Evolutionary conservation across 2,797 vertebrate species (phyloP).

Genomic region (Myotis myotis): DNA sequence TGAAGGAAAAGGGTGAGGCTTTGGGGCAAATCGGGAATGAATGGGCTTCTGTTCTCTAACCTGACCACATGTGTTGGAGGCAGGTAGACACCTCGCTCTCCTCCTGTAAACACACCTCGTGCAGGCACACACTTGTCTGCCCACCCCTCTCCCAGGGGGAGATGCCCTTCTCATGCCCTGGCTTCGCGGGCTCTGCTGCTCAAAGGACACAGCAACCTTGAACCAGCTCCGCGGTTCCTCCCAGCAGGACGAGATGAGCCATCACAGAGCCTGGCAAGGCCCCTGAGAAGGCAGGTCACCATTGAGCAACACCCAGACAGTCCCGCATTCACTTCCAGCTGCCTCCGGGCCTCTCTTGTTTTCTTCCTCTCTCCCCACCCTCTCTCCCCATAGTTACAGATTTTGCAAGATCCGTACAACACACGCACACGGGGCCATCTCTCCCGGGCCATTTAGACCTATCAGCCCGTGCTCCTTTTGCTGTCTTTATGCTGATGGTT

Average conservation of each 20-base stretch:
- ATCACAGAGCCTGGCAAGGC: conserved; percentile 57
- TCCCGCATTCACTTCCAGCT: conserved; percentile 69
- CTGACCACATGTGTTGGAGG: conserved; percentile 68
- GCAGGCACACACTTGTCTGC: conserved; percentile 75
- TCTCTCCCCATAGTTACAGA: conserved; percentile 29
- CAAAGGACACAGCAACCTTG: conserved; percentile 48
- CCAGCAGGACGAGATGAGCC: conserved; percentile 57
- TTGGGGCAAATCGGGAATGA: conserved; percentile 63
- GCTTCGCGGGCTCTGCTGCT: background rate
- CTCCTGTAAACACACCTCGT: conserved; percentile 65
- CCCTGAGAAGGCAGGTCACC: conserved; percentile 68
- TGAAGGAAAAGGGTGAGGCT: conserved; percentile 50
- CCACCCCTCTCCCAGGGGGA: conserved; percentile 49
- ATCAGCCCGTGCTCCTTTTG: background rate
- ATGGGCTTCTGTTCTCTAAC: conserved; percentile 72
- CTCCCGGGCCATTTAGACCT: background rate
- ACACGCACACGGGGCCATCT: background rate
- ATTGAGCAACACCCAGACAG: conserved; percentile 62
- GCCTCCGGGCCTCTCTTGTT: conserved; percentile 66
- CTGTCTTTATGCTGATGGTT: background rate
- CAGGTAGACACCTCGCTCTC: conserved; percentile 53
- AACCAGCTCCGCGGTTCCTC: conserved; percentile 41
- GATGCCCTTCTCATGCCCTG: conserved; percentile 69
- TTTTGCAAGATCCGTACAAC: conserved; percentile 62
- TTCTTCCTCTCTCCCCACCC: conserved; percentile 47